These are phyloP conservation scores for Rhyacophila brunnea DNA, from an alignment of 1,140 invertebrate species.

Conservation along the genomic window DNA sequence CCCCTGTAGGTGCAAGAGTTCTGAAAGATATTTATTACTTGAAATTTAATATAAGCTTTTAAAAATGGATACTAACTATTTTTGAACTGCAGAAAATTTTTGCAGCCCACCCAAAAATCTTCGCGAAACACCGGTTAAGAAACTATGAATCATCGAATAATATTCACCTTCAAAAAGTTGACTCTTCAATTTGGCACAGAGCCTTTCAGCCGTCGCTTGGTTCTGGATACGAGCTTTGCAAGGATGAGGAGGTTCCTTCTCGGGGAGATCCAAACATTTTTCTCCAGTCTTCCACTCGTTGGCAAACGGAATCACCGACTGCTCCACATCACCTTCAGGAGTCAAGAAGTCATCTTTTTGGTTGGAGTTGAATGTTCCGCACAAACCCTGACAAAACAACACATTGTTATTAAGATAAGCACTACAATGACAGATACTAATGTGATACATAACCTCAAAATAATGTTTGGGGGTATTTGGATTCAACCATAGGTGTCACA, in stretches of 20 bases:
- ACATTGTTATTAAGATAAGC: not conserved
- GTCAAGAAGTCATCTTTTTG: conserved; percentile 88
- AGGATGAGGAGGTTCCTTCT: conserved; percentile 60
- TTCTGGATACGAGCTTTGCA: conserved; percentile 71
- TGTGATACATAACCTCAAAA: no score
- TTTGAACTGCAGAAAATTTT: no score
- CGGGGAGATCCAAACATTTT: conserved; percentile 62
- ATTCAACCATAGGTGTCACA: no score
- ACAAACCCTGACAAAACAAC: conserved; percentile 63
- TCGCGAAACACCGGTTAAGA: no score
- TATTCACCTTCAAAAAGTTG: conserved; percentile 68
- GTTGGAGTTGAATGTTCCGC: conserved; percentile 84
- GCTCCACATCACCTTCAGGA: conserved; percentile 78
- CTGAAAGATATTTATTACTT: no score
- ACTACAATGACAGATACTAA: not conserved
- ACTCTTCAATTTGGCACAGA: conserved; percentile 67
- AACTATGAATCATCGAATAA: no score
- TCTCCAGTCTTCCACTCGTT: conserved; percentile 86
- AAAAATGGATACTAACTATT: no score
- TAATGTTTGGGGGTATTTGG: no score
- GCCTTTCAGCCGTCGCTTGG: conserved; percentile 64
- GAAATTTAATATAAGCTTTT: no score
- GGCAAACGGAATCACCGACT: conserved; percentile 72
- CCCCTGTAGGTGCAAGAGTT: no score
- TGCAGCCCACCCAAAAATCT: no score